A percentile compares a stretch with the other conserved stretches of the same genome.
Evolutionary conservation across 2,113 vertebrate species (phyloP).

Genomic region (Oenanthe oenanthe): DNA sequence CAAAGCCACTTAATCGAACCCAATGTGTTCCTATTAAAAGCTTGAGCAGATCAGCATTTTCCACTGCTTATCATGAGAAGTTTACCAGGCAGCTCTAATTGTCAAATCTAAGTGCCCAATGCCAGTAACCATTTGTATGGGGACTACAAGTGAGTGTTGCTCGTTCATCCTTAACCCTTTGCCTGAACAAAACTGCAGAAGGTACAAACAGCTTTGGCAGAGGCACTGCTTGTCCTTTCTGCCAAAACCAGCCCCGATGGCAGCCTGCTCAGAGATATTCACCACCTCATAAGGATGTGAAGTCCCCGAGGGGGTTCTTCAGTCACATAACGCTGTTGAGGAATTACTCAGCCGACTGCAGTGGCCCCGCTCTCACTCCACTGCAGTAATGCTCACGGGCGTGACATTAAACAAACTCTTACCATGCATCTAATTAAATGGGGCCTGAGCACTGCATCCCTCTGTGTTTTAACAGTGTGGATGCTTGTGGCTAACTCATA

Average conservation of each 20-base stretch:
- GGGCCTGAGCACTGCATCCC: neutral
- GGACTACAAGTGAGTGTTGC: rapidly evolving
- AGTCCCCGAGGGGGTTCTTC: neutral
- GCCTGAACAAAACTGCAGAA: neutral
- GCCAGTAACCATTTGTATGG: neutral
- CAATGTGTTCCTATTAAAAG: neutral
- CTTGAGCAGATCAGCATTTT: constrained; percentile 16
- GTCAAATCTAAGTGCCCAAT: neutral
- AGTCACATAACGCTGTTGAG: neutral
- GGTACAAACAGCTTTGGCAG: neutral
- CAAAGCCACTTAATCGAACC: neutral
- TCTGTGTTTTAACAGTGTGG: neutral
- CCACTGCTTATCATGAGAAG: neutral
- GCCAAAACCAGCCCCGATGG: neutral
- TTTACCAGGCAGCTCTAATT: neutral
- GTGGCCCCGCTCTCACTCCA: neutral
- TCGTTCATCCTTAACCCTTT: neutral
- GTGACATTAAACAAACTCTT: constrained; percentile 50
- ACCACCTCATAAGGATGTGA: neutral
- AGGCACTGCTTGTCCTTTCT: neutral
- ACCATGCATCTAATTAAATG: constrained; percentile 42
- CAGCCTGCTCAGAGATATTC: neutral
- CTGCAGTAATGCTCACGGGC: neutral
- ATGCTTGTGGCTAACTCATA: neutral
- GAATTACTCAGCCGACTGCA: neutral